Base-by-base conservation (phyloP, 1,140 invertebrate species). In the Gryon sp. region DNA sequence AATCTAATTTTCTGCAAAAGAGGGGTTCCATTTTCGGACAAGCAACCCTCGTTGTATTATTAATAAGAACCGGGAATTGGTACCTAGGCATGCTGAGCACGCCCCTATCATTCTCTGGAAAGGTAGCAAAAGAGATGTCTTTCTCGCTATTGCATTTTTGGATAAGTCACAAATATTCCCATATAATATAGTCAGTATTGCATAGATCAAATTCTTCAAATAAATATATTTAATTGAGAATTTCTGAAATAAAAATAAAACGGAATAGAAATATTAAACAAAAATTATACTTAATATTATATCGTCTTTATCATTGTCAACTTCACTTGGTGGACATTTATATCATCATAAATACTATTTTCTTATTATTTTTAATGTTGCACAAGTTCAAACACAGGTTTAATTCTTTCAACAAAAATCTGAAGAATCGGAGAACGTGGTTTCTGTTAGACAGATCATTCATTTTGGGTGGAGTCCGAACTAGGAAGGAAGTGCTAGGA, bases 1-100 rank as follows among this genome's bases (percentile, higher is more conserved):
- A 84, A 85, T 87, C 85, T 85, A 87, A 88, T 87, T 87, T 84
- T 83, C 68, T 36, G 38, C 78, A 65, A 62, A 69, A 78, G 50
- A 69, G 77, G 84, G 80, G 80, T 72, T n/a, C 69, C 65, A 41
- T 68, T 72, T 80, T 76, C 48, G 65, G 78, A 80, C 74, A 77
- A 80, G 79, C 78, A 83, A 84, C 81, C 80, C 80, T 82, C 81
- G 66, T 69, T 83, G 62, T 84, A 87, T 87, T 87, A 88, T 87
- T 88, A 87, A 88, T 87, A 83, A 68, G 80, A 46, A 46, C 66
- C 73, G 77, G 79, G 85, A 88, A 88, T 87, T 85, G 86, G 83
- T 84, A 80, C 78, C 82, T 82, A 79, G 62, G 83, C 81, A 87
- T 84, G 82, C 86, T 43, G 79, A 80, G 83, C 86, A 88, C 83